Percentiles rank a stretch among this genome's conserved stretches.
phyloP scores from a whole-genome alignment of 2,797 vertebrate genomes.

The Diplodus sargus region DNA sequence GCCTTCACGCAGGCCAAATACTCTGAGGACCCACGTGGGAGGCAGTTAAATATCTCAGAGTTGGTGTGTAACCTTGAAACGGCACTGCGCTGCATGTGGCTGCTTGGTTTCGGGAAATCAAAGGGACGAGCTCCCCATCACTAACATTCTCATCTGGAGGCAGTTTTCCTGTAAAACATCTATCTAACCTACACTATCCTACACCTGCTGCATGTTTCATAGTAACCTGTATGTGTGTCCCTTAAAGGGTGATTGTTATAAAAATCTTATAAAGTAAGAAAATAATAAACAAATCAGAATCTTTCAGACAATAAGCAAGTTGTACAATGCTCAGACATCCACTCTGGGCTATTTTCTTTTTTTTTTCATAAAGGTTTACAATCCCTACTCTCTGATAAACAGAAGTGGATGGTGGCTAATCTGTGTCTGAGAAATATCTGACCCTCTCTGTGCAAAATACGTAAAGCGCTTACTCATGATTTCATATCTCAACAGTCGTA shows the following conservation, averaged over 20 bases:
- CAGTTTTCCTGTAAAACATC: constrained; percentile 37
- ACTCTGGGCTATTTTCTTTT: background rate
- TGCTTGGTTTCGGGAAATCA: constrained; percentile 29
- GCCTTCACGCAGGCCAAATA: constrained; percentile 3
- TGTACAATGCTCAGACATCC: constrained; percentile 62
- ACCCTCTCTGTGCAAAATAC: constrained; percentile 78
- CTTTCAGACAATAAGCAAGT: constrained; percentile 65
- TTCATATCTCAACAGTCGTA: constrained; percentile 84
- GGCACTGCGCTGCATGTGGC: constrained; percentile 12
- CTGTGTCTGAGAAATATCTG: constrained; percentile 56
- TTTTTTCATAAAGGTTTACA: constrained; percentile 61
- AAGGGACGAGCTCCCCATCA: constrained; percentile 23
- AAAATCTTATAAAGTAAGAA: constrained; percentile 74
- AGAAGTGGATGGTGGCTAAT: constrained; percentile 46
- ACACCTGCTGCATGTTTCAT: constrained; percentile 46
- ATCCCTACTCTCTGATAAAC: constrained; percentile 70
- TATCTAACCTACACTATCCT: constrained; percentile 15
- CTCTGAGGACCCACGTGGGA: constrained; percentile 3
- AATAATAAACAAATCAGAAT: constrained; percentile 72
- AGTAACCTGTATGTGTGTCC: constrained; percentile 54
- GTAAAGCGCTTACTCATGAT: constrained; percentile 69
- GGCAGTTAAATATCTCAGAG: constrained; percentile 15
- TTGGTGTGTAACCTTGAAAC: constrained; percentile 13
- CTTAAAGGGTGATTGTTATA: constrained; percentile 75
- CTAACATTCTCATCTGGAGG: constrained; percentile 39